Evolutionary conservation across 2,113 vertebrate species (phyloP).

Genomic region (Trogon melanurus): DNA sequence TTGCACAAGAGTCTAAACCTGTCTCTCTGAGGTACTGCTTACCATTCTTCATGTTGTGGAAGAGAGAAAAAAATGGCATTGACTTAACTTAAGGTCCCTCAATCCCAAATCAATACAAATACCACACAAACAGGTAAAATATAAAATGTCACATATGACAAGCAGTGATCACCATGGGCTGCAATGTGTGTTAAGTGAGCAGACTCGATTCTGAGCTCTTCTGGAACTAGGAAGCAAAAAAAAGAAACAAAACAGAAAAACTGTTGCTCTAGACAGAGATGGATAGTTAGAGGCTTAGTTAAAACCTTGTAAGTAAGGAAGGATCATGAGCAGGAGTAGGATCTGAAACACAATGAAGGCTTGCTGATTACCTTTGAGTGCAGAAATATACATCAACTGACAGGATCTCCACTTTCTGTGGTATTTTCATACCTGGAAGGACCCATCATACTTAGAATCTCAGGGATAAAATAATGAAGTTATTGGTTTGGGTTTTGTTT

Average conservation of each 20-base stretch:
- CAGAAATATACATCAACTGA: neutral
- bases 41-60: neutral
- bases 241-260: neutral
- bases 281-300: neutral
- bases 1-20: neutral
- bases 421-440: neutral
- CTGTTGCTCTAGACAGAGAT: neutral
- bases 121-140: neutral
- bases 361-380: neutral
- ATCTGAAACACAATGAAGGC: neutral
- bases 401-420: neutral
- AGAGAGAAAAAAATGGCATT: neutral
- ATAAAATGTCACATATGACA: neutral
- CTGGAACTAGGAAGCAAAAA: neutral
- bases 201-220: neutral
- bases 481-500: too few species aligned
- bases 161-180: neutral
- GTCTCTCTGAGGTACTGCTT: neutral
- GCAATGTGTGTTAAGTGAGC: neutral
- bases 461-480: neutral
- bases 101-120: neutral
- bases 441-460: neutral
- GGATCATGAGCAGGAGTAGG: neutral
- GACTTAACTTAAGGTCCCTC: neutral
- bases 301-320: neutral